phyloP scores from a whole-genome alignment of 2,888 invertebrate species.

The Dyspetes luteomarginatus region DNA sequence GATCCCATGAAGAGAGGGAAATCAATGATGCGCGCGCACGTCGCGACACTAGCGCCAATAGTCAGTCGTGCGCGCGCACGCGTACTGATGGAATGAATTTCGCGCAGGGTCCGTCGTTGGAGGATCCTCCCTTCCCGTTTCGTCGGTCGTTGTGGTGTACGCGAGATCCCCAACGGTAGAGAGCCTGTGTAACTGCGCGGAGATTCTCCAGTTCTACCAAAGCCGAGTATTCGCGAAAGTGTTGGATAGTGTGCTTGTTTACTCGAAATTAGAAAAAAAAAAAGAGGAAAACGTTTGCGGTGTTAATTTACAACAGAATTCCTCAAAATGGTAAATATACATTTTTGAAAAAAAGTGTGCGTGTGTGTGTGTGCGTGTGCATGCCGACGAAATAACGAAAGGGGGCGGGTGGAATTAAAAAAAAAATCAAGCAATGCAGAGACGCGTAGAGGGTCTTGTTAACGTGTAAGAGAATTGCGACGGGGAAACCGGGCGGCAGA shows the following conservation, averaged over 20 bases:
- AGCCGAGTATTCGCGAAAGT: slow-evolving; percentile 78
- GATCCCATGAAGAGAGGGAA: slow-evolving; percentile 12
- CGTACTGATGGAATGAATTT: slow-evolving; percentile 75
- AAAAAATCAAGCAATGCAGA: not conserved
- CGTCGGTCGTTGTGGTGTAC: slow-evolving; percentile 72
- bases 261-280: slow-evolving; percentile 61
- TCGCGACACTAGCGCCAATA: slow-evolving; percentile 51
- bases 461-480: not conserved
- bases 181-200: slow-evolving; percentile 56
- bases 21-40: slow-evolving; percentile 39
- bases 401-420: not conserved
- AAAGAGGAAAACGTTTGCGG: slow-evolving; percentile 55
- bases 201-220: slow-evolving; percentile 79
- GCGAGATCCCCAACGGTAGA: slow-evolving; percentile 80
- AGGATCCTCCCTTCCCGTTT: slow-evolving; percentile 82
- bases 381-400: not conserved
- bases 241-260: slow-evolving; percentile 81
- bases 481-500: not conserved
- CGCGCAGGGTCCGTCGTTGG: slow-evolving; percentile 70
- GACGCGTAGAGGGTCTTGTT: not conserved
- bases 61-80: slow-evolving; percentile 71
- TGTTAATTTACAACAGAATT: slow-evolving; percentile 74
- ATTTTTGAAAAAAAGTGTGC: not conserved
- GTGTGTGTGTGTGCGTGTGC: slow-evolving; percentile 21
- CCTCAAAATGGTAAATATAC: slow-evolving; percentile 81